Conservation (phyloP, 1,140 invertebrate species). For the Drosophila murphyi region DNA sequence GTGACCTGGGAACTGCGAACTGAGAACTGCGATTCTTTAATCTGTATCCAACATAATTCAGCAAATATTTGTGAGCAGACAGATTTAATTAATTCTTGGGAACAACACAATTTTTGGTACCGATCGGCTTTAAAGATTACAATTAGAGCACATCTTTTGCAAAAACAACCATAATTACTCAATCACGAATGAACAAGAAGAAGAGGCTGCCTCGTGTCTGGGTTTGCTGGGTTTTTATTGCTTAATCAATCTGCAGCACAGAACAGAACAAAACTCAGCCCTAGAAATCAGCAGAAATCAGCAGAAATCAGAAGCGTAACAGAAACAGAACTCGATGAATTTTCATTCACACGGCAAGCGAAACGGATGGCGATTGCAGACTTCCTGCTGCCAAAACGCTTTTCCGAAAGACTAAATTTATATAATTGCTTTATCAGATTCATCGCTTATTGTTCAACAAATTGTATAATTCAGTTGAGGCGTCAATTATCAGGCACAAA, state of each 20-base stretch:
- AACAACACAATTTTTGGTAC: constrained; percentile 65
- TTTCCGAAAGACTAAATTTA: constrained; percentile 70
- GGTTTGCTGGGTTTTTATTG: constrained; percentile 21
- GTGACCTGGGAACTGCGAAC: constrained; percentile 8
- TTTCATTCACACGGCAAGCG: constrained; percentile 59
- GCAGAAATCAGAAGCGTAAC: constrained; percentile 25
- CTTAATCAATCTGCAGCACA: constrained; percentile 58
- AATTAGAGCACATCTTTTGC: constrained; percentile 64
- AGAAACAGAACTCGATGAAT: constrained; percentile 16
- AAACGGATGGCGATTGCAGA: constrained; percentile 63
- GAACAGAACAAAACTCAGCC: constrained; percentile 9
- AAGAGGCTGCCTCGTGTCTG: constrained; percentile 19
- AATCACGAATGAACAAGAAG: constrained; percentile 36
- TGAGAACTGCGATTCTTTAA: constrained; percentile 33
- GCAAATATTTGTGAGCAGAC: constrained; percentile 19
- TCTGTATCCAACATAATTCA: constrained; percentile 29
- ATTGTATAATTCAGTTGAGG: constrained; percentile 69
- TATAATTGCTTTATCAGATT: constrained; percentile 79
- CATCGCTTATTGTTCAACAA: constrained; percentile 61
- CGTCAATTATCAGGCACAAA: constrained; percentile 63
- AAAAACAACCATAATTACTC: constrained; percentile 56
- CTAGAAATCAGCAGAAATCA: constrained; percentile 14
- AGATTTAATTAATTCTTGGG: constrained; percentile 49
- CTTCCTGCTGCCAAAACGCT: constrained; percentile 64
- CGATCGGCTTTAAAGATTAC: constrained; percentile 59